Evolutionary conservation across 2,888 invertebrate genomes (phyloP).

Genomic region (Halictus quadricinctus): DNA sequence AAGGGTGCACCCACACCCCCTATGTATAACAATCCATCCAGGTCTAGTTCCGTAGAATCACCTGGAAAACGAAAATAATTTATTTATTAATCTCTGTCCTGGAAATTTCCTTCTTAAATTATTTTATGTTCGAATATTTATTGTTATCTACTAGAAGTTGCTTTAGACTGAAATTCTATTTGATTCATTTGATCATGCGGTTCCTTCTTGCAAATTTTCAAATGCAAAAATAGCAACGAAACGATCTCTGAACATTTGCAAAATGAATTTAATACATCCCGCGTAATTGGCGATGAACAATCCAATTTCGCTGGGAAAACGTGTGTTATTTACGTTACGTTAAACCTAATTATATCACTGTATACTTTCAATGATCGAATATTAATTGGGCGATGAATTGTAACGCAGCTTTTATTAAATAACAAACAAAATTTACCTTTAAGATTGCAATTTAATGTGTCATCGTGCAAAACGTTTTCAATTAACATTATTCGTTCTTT

Average conservation of each 20-base stretch:
- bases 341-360: background rate
- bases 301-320: background rate
- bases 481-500: background rate
- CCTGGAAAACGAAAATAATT: constrained; percentile 82
- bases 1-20: constrained; percentile 94
- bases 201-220: background rate
- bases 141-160: background rate
- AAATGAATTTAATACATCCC: background rate
- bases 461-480: background rate
- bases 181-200: background rate
- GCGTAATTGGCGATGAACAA: background rate
- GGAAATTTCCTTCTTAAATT: background rate
- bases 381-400: background rate
- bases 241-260: background rate
- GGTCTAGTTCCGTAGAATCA: constrained; percentile 93
- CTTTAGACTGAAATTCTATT: background rate
- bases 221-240: background rate
- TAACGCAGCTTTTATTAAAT: background rate
- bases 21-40: constrained; percentile 94
- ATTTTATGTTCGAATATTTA: background rate
- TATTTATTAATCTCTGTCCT: background rate
- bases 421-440: background rate
- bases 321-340: background rate
- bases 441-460: background rate
- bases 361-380: background rate